These are phyloP conservation scores for Clanis bilineata DNA, from an alignment of 2,888 invertebrate genomes.

Conservation along the genomic window DNA sequence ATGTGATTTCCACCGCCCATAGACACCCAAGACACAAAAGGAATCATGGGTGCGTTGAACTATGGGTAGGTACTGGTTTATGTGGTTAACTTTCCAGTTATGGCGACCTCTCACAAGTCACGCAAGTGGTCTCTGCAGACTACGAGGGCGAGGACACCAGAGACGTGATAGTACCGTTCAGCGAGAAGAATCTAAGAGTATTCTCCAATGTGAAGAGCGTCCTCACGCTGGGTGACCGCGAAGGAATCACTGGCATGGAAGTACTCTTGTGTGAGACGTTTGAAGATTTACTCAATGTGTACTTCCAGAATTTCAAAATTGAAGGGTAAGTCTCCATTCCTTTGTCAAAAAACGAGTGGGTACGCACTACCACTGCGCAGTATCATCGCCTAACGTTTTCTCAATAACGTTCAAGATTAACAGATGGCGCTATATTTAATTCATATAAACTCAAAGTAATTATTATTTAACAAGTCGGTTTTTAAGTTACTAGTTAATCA, in stretches of 20 bases:
- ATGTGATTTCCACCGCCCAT: no score
- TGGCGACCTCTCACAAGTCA: constrained; percentile 90
- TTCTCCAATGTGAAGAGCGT: constrained; percentile 58
- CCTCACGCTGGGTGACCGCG: constrained; percentile 48
- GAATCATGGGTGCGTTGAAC: no score
- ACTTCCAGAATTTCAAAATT: constrained; percentile 91
- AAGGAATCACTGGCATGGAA: constrained; percentile 91
- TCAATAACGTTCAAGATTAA: no score
- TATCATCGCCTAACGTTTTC: no score
- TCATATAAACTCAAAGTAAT: no score
- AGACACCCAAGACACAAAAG: no score
- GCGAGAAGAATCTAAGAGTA: constrained; percentile 82
- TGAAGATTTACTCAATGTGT: constrained; percentile 89
- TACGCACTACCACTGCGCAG: no score
- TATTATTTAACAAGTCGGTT: no score
- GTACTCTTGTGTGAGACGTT: constrained; percentile 94
- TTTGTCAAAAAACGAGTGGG: no score
- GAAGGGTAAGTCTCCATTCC: constrained; percentile 82
- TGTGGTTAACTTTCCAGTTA: constrained; percentile 72
- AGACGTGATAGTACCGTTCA: constrained; percentile 84
- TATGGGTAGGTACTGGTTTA: no score
- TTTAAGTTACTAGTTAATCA: no score
- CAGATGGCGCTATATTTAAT: no score
- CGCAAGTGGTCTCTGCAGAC: constrained; percentile 90
- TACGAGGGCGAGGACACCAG: constrained; percentile 85